Evolutionary conservation across 1,140 invertebrate genomes (phyloP).

Genomic region (Pogonomyrmex barbatus): DNA sequence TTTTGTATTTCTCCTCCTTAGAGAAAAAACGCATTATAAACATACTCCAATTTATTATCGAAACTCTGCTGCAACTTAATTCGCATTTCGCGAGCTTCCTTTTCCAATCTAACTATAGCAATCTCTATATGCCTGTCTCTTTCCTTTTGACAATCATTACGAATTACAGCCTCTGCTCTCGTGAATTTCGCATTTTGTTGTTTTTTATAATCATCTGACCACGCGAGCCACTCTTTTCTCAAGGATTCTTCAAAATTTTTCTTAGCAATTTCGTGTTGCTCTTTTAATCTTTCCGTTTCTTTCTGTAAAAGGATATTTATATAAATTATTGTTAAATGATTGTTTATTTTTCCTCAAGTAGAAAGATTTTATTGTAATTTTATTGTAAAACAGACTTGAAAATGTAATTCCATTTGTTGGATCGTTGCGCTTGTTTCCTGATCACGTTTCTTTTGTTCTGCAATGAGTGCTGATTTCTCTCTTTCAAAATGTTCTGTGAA

Average conservation of each 20-base stretch:
- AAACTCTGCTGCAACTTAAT: constrained; percentile 86
- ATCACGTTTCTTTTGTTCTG: constrained; percentile 76
- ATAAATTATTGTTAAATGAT: constrained; percentile 16
- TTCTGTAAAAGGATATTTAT: constrained; percentile 70
- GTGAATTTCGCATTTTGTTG: constrained; percentile 86
- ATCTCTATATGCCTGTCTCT: constrained; percentile 89
- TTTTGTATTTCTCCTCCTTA: neutral
- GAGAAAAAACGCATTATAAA: neutral
- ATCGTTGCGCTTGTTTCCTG: constrained; percentile 75
- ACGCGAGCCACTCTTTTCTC: constrained; percentile 87
- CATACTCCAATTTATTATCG: constrained; percentile 88
- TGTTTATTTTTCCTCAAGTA: neutral
- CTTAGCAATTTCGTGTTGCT: constrained; percentile 86
- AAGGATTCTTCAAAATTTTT: constrained; percentile 86
- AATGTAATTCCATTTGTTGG: constrained; percentile 72
- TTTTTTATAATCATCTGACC: constrained; percentile 87
- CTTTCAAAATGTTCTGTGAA: constrained; percentile 78
- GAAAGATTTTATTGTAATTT: neutral
- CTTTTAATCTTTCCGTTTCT: constrained; percentile 79
- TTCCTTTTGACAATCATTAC: constrained; percentile 88
- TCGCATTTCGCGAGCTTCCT: constrained; percentile 86
- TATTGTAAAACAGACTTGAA: constrained; percentile 72
- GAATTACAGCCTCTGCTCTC: constrained; percentile 87
- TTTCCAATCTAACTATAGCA: constrained; percentile 88
- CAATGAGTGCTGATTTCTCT: constrained; percentile 77